Evolutionary conservation across 92 coral and sea anemone species (phyloP), one percentile per base, ranked within the genome.

Genomic region (Phymanthus crucifer): DNA sequence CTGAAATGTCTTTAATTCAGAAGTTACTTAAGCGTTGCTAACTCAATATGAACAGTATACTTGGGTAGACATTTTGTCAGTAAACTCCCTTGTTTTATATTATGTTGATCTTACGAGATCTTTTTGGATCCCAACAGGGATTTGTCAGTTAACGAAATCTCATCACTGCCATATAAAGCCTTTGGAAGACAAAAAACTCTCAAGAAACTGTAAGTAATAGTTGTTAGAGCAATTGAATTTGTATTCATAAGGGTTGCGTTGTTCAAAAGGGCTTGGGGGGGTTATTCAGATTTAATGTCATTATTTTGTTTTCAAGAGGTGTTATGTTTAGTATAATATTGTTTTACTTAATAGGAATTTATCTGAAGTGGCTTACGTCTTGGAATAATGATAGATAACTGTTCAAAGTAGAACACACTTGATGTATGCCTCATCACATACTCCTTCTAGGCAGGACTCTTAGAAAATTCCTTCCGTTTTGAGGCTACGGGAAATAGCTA

Each of bases 171-270:
- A 37, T 90, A 75, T 64, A 71, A 70, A 40, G 97, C 95, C 26
- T 95, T 95, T 85, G 70, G 48, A 76, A 84, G 86, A 69, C 76
- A 48, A 57, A 80, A 77, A 66, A 83, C 77, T 34, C 80, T 95
- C 34, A 92, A 85, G 69, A 90, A 40, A 83, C 70, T 95, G 98
- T 95, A 84, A 95, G 98, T 92, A 40, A 50, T 32, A 40, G 24
- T 83, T 35, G 70, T 54, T 61, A 24, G 37, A 12, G 50, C 54
- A 79, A 79, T 66, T 40, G 18, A 72, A 21, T 40, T 19, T 57
- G 69, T 61, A 45, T 69, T 64, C 32, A 83, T 24, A 73, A 73
- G 56, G 34, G 31, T 46, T 47, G 48, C 37, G 68, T 34, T 61
- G 29, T 61, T 61, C 26, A 61, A 29, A 61, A 61, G 34, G 29